Evolutionary conservation across 2,113 vertebrate species (phyloP).

Genomic region (Tylochromis polylepis): DNA sequence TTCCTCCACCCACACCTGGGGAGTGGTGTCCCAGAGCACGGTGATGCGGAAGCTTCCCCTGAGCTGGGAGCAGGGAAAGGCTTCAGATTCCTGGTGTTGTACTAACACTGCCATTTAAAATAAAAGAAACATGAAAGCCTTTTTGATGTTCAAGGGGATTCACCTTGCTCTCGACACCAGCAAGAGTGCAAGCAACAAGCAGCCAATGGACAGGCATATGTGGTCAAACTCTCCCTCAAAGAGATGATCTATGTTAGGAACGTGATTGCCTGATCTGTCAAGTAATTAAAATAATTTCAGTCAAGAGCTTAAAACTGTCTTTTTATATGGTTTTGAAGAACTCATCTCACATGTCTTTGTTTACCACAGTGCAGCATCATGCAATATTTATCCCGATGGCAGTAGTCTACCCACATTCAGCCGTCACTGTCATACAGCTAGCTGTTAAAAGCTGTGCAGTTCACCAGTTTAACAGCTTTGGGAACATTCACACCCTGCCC

Average conservation of each 20-base stretch:
- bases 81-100: conserved; percentile 44
- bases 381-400: conserved; percentile 51
- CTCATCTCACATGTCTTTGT: conserved; percentile 4
- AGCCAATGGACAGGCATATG: background rate
- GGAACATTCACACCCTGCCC: conserved; percentile 35
- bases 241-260: background rate
- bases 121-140: conserved; percentile 69
- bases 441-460: conserved; percentile 44
- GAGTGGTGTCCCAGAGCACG: background rate
- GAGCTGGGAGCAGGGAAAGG: conserved; percentile 19
- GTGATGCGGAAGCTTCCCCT: background rate
- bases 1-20: background rate
- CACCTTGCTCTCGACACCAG: conserved; percentile 43
- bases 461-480: conserved; percentile 32
- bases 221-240: conserved; percentile 1
- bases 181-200: conserved; percentile 12
- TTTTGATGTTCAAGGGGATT: conserved; percentile 67
- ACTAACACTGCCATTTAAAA: conserved; percentile 65
- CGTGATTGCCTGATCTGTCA: background rate
- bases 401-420: conserved; percentile 42
- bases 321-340: background rate
- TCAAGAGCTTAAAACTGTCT: background rate
- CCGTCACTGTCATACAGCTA: conserved; percentile 44
- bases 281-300: background rate
- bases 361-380: conserved; percentile 9